A percentile compares a stretch with the other conserved stretches of the same genome.
Evolutionary conservation across 1,140 invertebrate genomes (phyloP).

Genomic region (Drosophila arawakana): DNA sequence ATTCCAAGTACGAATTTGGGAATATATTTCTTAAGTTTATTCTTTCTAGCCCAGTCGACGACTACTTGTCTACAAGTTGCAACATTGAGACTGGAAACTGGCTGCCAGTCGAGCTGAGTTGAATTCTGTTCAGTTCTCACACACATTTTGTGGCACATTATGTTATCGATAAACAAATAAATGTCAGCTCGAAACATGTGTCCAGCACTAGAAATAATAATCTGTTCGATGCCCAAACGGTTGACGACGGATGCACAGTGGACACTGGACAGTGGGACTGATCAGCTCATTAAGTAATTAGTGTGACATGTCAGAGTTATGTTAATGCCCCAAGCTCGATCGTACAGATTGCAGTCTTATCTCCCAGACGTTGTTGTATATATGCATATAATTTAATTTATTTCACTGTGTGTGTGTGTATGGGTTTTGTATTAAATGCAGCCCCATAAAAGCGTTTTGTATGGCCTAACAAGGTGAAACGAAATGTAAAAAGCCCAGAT

Average conservation of each 20-base stretch:
- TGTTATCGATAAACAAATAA: slow-evolving; percentile 67
- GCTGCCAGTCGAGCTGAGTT: not conserved
- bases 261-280: slow-evolving; percentile 17
- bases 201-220: slow-evolving; percentile 48
- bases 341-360: slow-evolving; percentile 44
- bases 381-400: slow-evolving; percentile 77
- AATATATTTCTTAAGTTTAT: too few relatives aligned
- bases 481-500: slow-evolving; percentile 72
- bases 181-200: slow-evolving; percentile 58
- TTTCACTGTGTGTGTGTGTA: slow-evolving; percentile 37
- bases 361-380: slow-evolving; percentile 19
- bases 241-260: not conserved
- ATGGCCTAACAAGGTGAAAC: slow-evolving; percentile 79
- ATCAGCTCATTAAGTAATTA: slow-evolving; percentile 84
- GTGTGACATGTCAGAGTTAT: slow-evolving; percentile 84
- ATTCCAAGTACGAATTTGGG: too few relatives aligned
- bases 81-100: slow-evolving; percentile 7
- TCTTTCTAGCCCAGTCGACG: not conserved
- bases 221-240: not conserved
- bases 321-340: slow-evolving; percentile 67
- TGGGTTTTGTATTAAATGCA: slow-evolving; percentile 33
- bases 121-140: slow-evolving; percentile 27
- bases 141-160: slow-evolving; percentile 65
- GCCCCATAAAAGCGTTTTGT: slow-evolving; percentile 66
- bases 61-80: slow-evolving; percentile 20